Conservation (phyloP, 92 coral and sea anemone species). For the Isaurus tuberculatus region DNA sequence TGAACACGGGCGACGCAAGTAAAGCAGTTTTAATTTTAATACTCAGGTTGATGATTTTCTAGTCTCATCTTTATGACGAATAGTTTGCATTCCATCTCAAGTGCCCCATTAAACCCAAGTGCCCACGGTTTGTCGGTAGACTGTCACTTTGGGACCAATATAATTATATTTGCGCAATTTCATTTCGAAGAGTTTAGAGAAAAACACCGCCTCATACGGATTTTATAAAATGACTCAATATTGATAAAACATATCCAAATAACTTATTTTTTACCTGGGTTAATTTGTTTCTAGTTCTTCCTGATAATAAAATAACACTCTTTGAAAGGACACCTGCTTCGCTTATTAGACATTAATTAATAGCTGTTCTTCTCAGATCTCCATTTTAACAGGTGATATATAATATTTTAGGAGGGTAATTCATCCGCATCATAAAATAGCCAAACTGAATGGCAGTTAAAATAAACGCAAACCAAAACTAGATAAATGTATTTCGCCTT, state of each 20-base stretch:
- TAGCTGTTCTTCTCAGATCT: no score
- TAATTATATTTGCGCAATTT: neutral
- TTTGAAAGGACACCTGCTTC: no score
- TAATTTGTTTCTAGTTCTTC: no score
- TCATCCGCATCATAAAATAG: no score
- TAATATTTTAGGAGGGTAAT: no score
- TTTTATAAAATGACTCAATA: neutral
- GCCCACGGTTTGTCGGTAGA: constrained; percentile 1
- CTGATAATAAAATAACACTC: no score
- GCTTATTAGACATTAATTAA: no score
- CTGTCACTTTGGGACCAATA: constrained; percentile 6
- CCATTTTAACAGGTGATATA: no score
- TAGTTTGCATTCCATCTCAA: constrained; percentile 10
- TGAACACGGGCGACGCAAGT: neutral
- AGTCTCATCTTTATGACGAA: constrained; percentile 3
- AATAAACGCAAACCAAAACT: no score
- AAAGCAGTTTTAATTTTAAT: neutral
- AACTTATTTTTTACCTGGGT: neutral
- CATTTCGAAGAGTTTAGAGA: neutral
- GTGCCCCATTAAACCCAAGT: neutral
- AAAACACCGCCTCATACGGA: neutral
- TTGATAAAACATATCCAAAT: neutral
- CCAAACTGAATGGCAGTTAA: no score
- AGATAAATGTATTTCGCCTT: no score
- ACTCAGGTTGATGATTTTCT: neutral